These are phyloP conservation scores for Cotesia congregata DNA, from an alignment of 2,888 invertebrate species.

Conservation along the genomic window DNA sequence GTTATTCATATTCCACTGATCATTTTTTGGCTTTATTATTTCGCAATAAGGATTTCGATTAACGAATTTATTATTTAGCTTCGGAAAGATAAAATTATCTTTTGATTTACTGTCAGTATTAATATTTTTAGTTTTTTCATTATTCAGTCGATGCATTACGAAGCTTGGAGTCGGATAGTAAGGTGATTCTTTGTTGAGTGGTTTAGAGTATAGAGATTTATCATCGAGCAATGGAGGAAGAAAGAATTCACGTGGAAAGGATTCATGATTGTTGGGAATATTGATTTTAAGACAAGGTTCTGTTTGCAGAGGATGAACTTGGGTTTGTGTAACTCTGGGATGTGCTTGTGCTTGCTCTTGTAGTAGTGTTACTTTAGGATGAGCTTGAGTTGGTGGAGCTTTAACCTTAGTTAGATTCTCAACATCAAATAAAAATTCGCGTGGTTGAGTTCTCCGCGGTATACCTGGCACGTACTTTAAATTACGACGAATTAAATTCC, in stretches of 20 bases:
- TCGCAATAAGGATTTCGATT: too few relatives aligned
- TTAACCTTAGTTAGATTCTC: background rate
- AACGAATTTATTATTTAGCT: too few relatives aligned
- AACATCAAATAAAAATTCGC: conserved; percentile 12
- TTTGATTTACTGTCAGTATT: too few relatives aligned
- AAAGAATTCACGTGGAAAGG: background rate
- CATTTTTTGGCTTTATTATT: too few relatives aligned
- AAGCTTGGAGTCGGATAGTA: background rate
- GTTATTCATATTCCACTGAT: too few relatives aligned
- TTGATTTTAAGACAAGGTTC: background rate
- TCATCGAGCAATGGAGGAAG: background rate
- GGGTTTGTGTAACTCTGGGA: background rate
- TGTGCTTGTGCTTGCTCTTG: background rate
- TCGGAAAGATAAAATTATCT: too few relatives aligned
- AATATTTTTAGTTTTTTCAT: background rate
- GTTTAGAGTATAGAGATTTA: background rate
- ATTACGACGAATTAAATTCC: conserved; percentile 18
- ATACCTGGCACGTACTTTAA: conserved; percentile 45
- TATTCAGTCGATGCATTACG: background rate
- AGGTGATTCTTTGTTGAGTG: background rate
- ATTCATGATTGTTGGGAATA: background rate
- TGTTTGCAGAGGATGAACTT: background rate
- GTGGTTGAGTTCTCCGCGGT: conserved; percentile 36
- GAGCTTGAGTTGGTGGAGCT: background rate
- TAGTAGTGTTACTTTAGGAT: conserved; percentile 7